Evolutionary conservation across 2,113 vertebrate genomes (phyloP).

Genomic region (Trinectes maculatus): DNA sequence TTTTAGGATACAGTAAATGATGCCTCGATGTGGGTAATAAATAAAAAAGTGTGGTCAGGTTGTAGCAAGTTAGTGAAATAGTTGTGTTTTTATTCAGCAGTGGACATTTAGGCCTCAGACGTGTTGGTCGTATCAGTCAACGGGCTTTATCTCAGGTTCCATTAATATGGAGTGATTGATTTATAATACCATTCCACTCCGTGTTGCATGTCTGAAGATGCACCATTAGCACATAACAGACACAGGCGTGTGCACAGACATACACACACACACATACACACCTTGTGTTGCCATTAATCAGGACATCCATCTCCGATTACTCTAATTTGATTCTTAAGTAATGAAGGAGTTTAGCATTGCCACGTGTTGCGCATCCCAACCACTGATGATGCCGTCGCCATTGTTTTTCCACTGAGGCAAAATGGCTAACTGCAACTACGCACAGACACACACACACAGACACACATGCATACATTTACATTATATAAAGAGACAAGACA

Average conservation of each 20-base stretch:
- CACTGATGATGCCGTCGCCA: constrained; percentile 5
- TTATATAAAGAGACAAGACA: constrained; percentile 45
- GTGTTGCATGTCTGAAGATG: background rate
- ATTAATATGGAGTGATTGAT: constrained; percentile 41
- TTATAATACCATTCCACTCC: background rate
- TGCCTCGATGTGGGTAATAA: too few species aligned
- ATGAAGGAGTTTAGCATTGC: constrained; percentile 56
- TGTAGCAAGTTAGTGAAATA: background rate
- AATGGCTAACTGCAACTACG: constrained; percentile 17
- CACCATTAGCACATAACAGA: background rate
- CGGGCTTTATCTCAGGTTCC: constrained; percentile 28
- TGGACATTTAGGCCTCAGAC: background rate
- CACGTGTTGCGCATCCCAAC: constrained; percentile 20
- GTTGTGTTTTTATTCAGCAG: background rate
- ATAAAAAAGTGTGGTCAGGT: background rate
- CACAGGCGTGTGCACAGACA: background rate
- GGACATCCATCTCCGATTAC: constrained; percentile 60
- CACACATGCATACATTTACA: background rate
- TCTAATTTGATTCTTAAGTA: constrained; percentile 48
- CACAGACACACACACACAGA: background rate
- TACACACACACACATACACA: constrained; percentile 4
- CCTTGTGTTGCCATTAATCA: constrained; percentile 32
- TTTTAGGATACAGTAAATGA: too few species aligned
- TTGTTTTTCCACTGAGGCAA: constrained; percentile 26
- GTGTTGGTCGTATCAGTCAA: constrained; percentile 13